A percentile compares a stretch with the other conserved stretches of the same genome.
Evolutionary conservation across 2,888 invertebrate genomes (phyloP).

Genomic region (Torymus texanus): DNA sequence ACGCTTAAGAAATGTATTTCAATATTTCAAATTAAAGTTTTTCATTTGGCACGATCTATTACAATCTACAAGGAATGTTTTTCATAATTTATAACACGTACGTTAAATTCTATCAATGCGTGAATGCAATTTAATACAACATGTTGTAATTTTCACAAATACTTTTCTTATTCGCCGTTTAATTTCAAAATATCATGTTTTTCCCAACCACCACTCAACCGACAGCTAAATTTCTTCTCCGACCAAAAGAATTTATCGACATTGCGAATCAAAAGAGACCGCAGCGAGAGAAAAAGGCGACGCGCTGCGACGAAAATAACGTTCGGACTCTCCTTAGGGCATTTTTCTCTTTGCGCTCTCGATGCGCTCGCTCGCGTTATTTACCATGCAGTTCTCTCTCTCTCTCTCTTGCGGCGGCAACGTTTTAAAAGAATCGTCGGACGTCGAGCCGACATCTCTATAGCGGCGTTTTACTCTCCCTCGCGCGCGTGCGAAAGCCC

Average conservation of each 20-base stretch:
- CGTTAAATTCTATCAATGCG: too few species aligned
- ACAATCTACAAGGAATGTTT: too few species aligned
- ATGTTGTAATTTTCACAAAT: too few species aligned
- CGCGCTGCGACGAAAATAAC: constrained; percentile 46
- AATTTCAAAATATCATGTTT: constrained; percentile 8
- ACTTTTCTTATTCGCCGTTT: too few species aligned
- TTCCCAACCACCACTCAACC: constrained; percentile 1
- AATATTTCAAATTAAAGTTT: too few species aligned
- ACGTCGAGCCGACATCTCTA: constrained; percentile 43
- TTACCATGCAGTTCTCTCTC: constrained; percentile 38
- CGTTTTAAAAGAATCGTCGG: constrained; percentile 39
- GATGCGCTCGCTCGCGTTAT: constrained; percentile 36
- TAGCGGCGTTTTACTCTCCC: not conserved
- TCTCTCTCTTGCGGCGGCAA: constrained; percentile 2
- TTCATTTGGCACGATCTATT: too few species aligned
- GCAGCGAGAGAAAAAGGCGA: constrained; percentile 10
- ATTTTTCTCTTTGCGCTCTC: constrained; percentile 27
- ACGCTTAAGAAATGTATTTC: too few species aligned
- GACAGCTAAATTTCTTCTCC: constrained; percentile 12
- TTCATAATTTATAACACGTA: too few species aligned
- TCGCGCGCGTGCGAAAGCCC: not conserved
- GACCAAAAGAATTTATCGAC: constrained; percentile 18
- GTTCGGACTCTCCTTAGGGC: constrained; percentile 24
- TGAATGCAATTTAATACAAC: too few species aligned
- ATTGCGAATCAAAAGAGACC: too few species aligned